A percentile compares a stretch with the other conserved stretches of the same genome.
phyloP scores from a whole-genome alignment of 2,888 invertebrate genomes.

The Linnaemya vulpina region DNA sequence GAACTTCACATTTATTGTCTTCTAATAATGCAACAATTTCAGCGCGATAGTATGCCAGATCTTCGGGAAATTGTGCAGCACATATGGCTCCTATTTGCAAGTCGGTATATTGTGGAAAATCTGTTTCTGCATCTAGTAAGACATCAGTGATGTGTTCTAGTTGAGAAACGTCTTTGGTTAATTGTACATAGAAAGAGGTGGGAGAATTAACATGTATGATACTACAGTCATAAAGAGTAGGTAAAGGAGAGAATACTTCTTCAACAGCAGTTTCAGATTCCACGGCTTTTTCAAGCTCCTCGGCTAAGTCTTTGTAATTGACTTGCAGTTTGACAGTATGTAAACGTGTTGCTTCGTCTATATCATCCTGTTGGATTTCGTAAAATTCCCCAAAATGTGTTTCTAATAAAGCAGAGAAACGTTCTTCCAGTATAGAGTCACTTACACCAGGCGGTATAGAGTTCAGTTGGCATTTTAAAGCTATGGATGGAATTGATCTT shows the following conservation, averaged over 20 bases:
- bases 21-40: constrained; percentile 89
- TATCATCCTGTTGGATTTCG: constrained; percentile 85
- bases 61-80: constrained; percentile 91
- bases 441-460: constrained; percentile 75
- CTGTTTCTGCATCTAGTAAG: constrained; percentile 78
- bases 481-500: constrained; percentile 80
- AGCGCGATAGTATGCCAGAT: constrained; percentile 95
- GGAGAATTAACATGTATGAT: constrained; percentile 88
- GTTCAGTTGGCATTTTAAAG: constrained; percentile 77
- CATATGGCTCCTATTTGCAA: constrained; percentile 85
- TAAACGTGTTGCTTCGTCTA: constrained; percentile 82
- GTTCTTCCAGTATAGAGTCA: constrained; percentile 75
- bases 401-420: constrained; percentile 83
- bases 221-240: constrained; percentile 85
- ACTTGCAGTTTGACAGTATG: constrained; percentile 85
- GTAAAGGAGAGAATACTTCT: constrained; percentile 79
- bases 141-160: constrained; percentile 80
- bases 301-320: constrained; percentile 84
- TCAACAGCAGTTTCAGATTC: constrained; percentile 70
- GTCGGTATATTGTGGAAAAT: constrained; percentile 76
- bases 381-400: constrained; percentile 85
- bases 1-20: constrained; percentile 88
- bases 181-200: constrained; percentile 89
- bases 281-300: constrained; percentile 80
- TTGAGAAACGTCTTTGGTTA: constrained; percentile 82